Evolutionary conservation across 2,113 vertebrate genomes (phyloP).

Genomic region (Platichthys stellatus): DNA sequence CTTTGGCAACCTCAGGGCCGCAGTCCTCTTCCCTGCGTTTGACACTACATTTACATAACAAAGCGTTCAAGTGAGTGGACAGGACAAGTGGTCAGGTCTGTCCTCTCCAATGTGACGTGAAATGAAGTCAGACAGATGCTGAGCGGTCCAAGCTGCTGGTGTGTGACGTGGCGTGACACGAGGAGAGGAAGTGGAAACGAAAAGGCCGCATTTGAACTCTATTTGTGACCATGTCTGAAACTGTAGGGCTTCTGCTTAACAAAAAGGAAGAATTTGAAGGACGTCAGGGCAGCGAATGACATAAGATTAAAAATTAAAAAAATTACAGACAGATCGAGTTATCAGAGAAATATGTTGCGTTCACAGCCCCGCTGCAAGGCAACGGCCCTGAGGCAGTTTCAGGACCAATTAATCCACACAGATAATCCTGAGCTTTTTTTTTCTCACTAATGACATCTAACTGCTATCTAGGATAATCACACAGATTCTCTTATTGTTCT

Average conservation of each 20-base stretch:
- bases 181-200: neutral
- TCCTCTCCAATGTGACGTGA: too few species aligned
- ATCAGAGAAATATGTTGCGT: slow-evolving; percentile 47
- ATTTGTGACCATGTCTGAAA: too few species aligned
- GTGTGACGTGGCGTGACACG: too few species aligned
- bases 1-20: too few species aligned
- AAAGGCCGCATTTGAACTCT: too few species aligned
- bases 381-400: slow-evolving; percentile 47
- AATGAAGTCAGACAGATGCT: too few species aligned
- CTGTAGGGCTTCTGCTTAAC: slow-evolving; percentile 10
- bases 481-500: slow-evolving; percentile 65
- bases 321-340: slow-evolving; percentile 63
- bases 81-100: too few species aligned
- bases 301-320: slow-evolving; percentile 19
- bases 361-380: slow-evolving; percentile 39
- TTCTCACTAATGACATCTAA: slow-evolving; percentile 67
- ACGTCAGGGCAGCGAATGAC: slow-evolving; percentile 31
- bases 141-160: too few species aligned
- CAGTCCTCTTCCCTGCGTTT: too few species aligned
- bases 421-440: slow-evolving; percentile 38
- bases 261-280: slow-evolving; percentile 14
- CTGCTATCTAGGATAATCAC: slow-evolving; percentile 63
- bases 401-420: slow-evolving; percentile 56
- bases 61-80: too few species aligned
- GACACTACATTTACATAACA: too few species aligned